Conservation (phyloP, 2,113 vertebrate species). For the Lathamus discolor region DNA sequence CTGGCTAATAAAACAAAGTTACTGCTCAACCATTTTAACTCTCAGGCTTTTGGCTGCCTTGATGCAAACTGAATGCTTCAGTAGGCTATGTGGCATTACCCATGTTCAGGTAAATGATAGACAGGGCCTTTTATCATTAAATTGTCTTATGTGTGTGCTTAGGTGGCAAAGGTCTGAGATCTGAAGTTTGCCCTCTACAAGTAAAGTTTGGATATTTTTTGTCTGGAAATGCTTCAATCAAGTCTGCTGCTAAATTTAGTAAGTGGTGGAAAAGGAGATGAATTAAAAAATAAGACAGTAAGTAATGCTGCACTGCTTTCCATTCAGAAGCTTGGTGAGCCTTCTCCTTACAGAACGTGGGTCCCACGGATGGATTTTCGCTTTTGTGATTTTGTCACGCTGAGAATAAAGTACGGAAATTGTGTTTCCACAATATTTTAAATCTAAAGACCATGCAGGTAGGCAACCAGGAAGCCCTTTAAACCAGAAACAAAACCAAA, state of each 20-base stretch:
- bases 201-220: background rate
- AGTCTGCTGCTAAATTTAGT: background rate
- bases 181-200: background rate
- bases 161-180: background rate
- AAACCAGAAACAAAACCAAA: background rate
- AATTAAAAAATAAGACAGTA: background rate
- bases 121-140: background rate
- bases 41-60: background rate
- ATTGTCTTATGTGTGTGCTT: background rate
- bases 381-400: background rate
- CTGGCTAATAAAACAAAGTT: background rate
- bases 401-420: background rate
- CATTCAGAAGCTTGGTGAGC: fast-evolving
- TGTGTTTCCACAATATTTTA: background rate
- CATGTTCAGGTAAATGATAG: background rate
- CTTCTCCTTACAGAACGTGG: fast-evolving
- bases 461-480: background rate
- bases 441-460: background rate
- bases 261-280: background rate
- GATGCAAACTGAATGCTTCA: background rate
- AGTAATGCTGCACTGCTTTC: fast-evolving
- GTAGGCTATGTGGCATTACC: fast-evolving
- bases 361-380: background rate
- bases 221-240: background rate
- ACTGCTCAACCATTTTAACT: background rate